These are phyloP conservation scores for Emberiza fucata DNA, from an alignment of 2,113 vertebrate species.

Conservation along the genomic window DNA sequence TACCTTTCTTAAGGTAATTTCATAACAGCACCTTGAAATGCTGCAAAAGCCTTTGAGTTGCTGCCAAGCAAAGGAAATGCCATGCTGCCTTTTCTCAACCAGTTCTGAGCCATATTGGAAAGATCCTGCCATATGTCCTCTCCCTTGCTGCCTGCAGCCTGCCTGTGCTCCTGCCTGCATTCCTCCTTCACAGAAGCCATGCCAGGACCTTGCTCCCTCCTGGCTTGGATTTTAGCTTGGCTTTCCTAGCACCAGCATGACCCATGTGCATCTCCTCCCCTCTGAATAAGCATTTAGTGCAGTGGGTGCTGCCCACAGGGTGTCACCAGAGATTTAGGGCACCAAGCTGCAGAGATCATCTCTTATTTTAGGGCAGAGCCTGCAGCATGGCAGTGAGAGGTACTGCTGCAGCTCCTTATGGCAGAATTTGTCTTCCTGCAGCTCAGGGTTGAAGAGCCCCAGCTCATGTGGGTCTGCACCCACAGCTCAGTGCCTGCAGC, in stretches of 20 bases:
- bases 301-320: background rate
- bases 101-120: background rate
- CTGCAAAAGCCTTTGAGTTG: background rate
- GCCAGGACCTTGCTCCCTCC: background rate
- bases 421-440: background rate
- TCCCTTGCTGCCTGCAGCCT: background rate
- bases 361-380: background rate
- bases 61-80: background rate
- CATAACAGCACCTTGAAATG: background rate
- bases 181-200: background rate
- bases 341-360: background rate
- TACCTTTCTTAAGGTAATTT: slow-evolving; percentile 4
- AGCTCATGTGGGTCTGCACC: background rate
- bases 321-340: background rate
- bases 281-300: background rate
- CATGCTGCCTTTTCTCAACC: background rate
- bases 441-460: background rate
- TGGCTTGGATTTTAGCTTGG: background rate
- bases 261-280: background rate
- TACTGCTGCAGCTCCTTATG: fast-evolving
- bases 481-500: background rate
- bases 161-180: background rate
- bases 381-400: fast-evolving
- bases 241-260: background rate
- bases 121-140: background rate